phyloP scores from a whole-genome alignment of 2,888 invertebrate species.

The Uloborus plumipes region DNA sequence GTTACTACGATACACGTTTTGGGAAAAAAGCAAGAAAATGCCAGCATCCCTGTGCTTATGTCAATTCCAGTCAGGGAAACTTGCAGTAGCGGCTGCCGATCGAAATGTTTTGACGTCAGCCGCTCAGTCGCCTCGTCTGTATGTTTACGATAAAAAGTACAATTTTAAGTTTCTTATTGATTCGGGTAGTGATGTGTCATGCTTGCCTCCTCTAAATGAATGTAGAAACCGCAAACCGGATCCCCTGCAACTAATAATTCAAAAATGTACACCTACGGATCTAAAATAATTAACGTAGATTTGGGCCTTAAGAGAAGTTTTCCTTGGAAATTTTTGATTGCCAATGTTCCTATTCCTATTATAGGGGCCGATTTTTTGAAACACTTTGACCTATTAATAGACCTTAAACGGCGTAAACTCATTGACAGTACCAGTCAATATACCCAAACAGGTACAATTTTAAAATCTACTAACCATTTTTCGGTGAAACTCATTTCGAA shows the following conservation, averaged over 20 bases:
- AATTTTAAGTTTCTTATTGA: background rate
- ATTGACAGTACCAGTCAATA: background rate
- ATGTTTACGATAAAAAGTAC: background rate
- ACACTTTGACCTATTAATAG: slow-evolving; percentile 15
- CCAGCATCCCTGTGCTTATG: background rate
- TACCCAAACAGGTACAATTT: background rate
- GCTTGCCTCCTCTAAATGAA: background rate
- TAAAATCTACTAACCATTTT: background rate
- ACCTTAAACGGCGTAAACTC: background rate
- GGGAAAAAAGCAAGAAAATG: background rate
- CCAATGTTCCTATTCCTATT: slow-evolving; percentile 2
- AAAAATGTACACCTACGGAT: slow-evolving; percentile 23
- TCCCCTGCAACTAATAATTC: slow-evolving; percentile 11
- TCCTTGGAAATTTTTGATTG: slow-evolving; percentile 15
- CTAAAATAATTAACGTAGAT: slow-evolving; percentile 21
- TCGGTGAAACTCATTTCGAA: slow-evolving; percentile 3
- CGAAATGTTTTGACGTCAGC: background rate
- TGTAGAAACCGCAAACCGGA: background rate
- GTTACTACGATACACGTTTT: background rate
- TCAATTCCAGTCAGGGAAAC: background rate
- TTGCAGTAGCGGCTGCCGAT: background rate
- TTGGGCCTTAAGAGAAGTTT: slow-evolving; percentile 8
- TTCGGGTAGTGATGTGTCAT: background rate
- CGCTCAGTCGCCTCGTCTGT: background rate
- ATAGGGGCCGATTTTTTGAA: slow-evolving; percentile 15